A percentile compares a stretch with the other conserved stretches of the same genome.
These are phyloP conservation scores for Epirrhoe alternata DNA, from an alignment of 2,888 invertebrate genomes.

Conservation along the genomic window DNA sequence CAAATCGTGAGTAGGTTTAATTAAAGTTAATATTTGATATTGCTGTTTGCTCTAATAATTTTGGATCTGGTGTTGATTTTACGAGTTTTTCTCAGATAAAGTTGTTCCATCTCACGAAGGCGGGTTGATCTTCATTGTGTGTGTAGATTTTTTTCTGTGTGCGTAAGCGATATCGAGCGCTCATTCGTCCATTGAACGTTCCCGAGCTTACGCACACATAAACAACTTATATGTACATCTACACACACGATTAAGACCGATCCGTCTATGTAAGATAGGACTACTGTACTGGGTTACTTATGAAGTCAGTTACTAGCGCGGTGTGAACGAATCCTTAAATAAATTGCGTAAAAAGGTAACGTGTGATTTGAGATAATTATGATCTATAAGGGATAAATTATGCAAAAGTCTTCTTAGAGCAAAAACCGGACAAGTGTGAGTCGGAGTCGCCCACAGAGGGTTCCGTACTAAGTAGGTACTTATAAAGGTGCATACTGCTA, in stretches of 20 bases:
- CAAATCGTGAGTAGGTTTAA: conserved; percentile 20
- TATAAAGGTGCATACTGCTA: too few relatives aligned
- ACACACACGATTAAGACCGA: too few relatives aligned
- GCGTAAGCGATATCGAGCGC: too few relatives aligned
- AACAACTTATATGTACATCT: too few relatives aligned
- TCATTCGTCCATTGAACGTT: too few relatives aligned
- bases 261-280: too few relatives aligned
- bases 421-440: neutral
- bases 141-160: too few relatives aligned
- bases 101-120: too few relatives aligned
- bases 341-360: conserved; percentile 28
- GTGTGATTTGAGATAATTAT: conserved; percentile 26
- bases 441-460: too few relatives aligned
- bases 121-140: too few relatives aligned
- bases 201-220: too few relatives aligned
- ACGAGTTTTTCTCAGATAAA: neutral
- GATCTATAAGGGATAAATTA: conserved; percentile 19
- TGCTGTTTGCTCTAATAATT: conserved; percentile 18
- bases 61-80: neutral
- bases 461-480: too few relatives aligned
- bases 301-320: conserved; percentile 7
- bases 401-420: conserved; percentile 9
- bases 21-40: conserved; percentile 19
- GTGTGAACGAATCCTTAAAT: conserved; percentile 11
- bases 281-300: neutral